These are phyloP conservation scores for Parambassis ranga DNA, from an alignment of 2,797 vertebrate genomes.

Conservation along the genomic window DNA sequence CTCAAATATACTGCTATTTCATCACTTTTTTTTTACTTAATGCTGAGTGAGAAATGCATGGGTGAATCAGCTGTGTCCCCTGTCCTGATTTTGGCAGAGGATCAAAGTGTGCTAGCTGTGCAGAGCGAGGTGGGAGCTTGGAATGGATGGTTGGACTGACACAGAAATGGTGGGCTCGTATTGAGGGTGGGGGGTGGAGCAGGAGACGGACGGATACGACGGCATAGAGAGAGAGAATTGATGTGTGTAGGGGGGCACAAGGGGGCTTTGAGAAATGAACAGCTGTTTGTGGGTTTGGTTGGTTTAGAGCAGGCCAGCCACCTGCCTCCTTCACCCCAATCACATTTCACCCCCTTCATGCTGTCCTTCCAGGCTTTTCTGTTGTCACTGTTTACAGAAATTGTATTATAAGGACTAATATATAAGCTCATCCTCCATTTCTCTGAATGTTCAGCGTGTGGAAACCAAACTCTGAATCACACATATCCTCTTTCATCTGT, in stretches of 20 bases:
- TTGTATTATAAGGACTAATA: slow-evolving; percentile 50
- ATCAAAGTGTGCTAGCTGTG: slow-evolving; percentile 42
- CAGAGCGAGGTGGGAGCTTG: slow-evolving; percentile 12
- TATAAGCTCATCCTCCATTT: slow-evolving; percentile 49
- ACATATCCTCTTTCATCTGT: slow-evolving; percentile 65
- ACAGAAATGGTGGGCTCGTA: slow-evolving; percentile 16
- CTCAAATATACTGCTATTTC: background rate
- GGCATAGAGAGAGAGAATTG: slow-evolving; percentile 17
- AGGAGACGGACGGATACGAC: background rate
- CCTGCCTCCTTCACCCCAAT: slow-evolving; percentile 57
- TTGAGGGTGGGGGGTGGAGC: slow-evolving; percentile 15
- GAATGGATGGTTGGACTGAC: slow-evolving; percentile 23
- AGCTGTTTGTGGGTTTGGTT: slow-evolving; percentile 66
- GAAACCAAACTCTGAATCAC: slow-evolving; percentile 54
- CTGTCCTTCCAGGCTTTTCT: background rate
- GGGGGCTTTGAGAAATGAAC: slow-evolving; percentile 69
- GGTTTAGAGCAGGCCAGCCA: slow-evolving; percentile 57
- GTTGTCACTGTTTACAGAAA: background rate
- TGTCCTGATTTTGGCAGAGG: slow-evolving; percentile 31
- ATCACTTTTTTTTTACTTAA: background rate
- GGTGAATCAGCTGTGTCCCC: slow-evolving; percentile 48
- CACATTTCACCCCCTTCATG: slow-evolving; percentile 29
- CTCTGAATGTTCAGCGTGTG: slow-evolving; percentile 35
- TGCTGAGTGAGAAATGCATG: slow-evolving; percentile 1
- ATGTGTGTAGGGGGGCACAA: slow-evolving; percentile 30